Percentiles rank a stretch among this genome's conserved stretches.
phyloP scores from a whole-genome alignment of 1,140 invertebrate species.

The Drosophila eugracilis region DNA sequence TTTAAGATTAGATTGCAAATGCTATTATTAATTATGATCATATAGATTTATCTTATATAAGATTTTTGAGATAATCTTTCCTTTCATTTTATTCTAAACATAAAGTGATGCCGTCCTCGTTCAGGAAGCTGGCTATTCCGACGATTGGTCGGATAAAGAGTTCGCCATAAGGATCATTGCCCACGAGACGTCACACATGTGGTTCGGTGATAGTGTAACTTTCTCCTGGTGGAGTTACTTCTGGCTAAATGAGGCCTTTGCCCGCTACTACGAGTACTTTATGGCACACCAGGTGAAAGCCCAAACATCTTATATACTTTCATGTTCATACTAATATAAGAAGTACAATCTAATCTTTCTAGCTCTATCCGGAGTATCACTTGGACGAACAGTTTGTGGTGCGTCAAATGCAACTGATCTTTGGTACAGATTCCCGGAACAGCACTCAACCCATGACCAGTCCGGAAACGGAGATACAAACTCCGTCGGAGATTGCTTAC shows the following conservation, averaged over 20 bases:
- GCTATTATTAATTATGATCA: too few relatives aligned
- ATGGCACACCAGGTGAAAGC: constrained; percentile 85
- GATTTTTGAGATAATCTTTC: neutral
- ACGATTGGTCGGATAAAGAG: constrained; percentile 81
- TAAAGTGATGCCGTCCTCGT: constrained; percentile 59
- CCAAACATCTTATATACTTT: too few relatives aligned
- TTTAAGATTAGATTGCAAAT: neutral
- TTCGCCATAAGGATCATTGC: constrained; percentile 86
- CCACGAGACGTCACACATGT: constrained; percentile 89
- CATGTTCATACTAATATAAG: neutral
- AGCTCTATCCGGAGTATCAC: constrained; percentile 85
- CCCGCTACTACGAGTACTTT: constrained; percentile 89
- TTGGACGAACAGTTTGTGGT: constrained; percentile 87
- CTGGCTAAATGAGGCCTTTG: constrained; percentile 90
- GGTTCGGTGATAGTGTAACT: constrained; percentile 89
- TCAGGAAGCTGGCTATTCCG: constrained; percentile 52
- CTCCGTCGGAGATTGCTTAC: constrained; percentile 85
- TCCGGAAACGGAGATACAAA: constrained; percentile 76
- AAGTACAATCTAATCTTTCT: neutral
- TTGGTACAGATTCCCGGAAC: constrained; percentile 87
- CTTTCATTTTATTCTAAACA: neutral
- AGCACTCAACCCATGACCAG: constrained; percentile 87
- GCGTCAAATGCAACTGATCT: constrained; percentile 88
- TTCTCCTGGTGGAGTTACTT: constrained; percentile 88
- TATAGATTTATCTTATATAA: neutral